Evolutionary conservation across 2,888 invertebrate genomes (phyloP).

Genomic region (Colostygia pectinataria): DNA sequence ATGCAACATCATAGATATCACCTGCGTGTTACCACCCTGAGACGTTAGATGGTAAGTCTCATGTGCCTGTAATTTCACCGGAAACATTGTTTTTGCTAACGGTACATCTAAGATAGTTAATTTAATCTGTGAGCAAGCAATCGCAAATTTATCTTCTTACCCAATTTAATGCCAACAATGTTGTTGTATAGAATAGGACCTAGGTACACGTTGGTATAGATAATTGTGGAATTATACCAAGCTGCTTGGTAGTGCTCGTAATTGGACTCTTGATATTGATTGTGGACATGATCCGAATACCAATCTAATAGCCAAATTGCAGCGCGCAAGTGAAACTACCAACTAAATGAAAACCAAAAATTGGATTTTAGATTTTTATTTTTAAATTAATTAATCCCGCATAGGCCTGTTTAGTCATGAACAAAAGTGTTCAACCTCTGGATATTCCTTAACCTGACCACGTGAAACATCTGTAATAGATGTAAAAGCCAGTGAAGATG

Average conservation of each 20-base stretch:
- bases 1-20: no score
- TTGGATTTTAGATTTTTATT: no score
- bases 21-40: no score
- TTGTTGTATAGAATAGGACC: conserved; percentile 1
- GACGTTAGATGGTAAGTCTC: no score
- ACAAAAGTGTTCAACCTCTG: no score
- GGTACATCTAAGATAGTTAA: conserved; percentile 51
- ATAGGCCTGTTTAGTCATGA: no score
- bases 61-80: no score
- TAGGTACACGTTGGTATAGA: conserved; percentile 18
- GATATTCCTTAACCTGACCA: no score
- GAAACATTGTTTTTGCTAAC: conserved; percentile 41
- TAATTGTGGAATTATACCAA: conserved; percentile 11
- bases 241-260: background rate
- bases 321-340: background rate
- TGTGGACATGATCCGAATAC: conserved; percentile 4
- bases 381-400: no score
- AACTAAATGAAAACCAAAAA: background rate
- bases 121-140: conserved; percentile 60
- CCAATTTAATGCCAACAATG: conserved; percentile 33
- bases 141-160: conserved; percentile 58
- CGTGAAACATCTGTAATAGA: no score
- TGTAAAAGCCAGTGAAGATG: no score
- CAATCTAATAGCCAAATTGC: background rate
- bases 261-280: conserved; percentile 3